A percentile compares a stretch with the other conserved stretches of the same genome.
phyloP scores from a whole-genome alignment of 2,113 vertebrate species.

The Rhinogobius similis region DNA sequence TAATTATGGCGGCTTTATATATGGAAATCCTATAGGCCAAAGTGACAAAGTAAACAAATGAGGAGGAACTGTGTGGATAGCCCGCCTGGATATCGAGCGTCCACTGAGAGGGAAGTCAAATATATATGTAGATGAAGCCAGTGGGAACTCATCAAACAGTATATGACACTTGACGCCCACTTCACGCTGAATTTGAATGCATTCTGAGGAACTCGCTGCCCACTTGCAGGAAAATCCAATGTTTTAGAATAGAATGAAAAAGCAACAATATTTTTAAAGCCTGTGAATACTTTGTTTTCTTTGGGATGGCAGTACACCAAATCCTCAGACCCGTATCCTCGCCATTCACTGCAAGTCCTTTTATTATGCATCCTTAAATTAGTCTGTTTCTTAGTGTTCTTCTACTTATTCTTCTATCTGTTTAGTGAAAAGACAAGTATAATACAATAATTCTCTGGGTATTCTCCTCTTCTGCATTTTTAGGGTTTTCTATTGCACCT shows the following conservation, averaged over 20 bases:
- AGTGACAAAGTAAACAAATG: conserved; percentile 8
- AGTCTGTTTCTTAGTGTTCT: no score
- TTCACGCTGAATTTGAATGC: conserved; percentile 38
- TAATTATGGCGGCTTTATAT: background rate
- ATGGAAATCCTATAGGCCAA: conserved; percentile 3
- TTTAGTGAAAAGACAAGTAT: no score
- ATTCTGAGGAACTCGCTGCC: conserved; percentile 4
- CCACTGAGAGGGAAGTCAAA: conserved; percentile 34
- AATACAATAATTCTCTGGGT: no score
- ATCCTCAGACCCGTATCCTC: no score
- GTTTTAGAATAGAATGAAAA: background rate
- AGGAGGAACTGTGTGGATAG: conserved; percentile 9
- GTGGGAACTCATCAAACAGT: conserved; percentile 14
- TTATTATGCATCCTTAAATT: background rate
- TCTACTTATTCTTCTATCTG: no score
- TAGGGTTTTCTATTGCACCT: no score
- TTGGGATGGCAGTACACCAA: background rate
- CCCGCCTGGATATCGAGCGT: conserved; percentile 11
- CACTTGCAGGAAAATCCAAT: background rate
- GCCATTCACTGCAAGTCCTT: no score
- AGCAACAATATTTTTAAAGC: background rate
- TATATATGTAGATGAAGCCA: conserved; percentile 35
- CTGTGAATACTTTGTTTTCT: background rate
- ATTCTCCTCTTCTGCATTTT: no score
- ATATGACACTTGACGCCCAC: conserved; percentile 44